Conservation (phyloP, 1,140 invertebrate species). For the Sinonovacula constricta region DNA sequence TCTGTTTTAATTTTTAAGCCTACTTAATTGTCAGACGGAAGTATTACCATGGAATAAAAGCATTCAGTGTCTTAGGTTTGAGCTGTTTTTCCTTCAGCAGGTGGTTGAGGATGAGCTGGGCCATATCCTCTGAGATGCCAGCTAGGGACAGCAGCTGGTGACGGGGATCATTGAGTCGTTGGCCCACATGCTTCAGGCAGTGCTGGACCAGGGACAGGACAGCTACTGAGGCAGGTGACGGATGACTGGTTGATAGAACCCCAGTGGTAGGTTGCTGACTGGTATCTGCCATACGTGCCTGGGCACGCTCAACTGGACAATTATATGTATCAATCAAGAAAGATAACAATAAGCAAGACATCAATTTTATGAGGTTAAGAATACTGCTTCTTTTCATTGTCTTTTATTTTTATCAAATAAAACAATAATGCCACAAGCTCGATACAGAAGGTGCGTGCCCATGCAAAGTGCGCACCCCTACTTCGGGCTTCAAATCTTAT, state of each 20-base stretch:
- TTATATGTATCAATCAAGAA: too few species aligned
- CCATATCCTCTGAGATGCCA: slow-evolving; percentile 67
- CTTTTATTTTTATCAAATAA: too few species aligned
- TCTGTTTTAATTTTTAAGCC: too few species aligned
- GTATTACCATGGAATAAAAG: slow-evolving; percentile 73
- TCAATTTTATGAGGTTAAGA: too few species aligned
- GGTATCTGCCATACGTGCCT: slow-evolving; percentile 58
- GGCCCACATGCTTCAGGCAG: slow-evolving; percentile 61
- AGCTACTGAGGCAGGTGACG: not conserved
- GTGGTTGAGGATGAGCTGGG: slow-evolving; percentile 64
- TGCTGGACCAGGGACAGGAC: slow-evolving; percentile 54
- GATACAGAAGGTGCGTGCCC: too few species aligned
- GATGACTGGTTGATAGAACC: slow-evolving; percentile 21
- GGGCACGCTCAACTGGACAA: slow-evolving; percentile 68
- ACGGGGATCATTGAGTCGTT: slow-evolving; percentile 63
- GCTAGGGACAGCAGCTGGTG: slow-evolving; percentile 61
- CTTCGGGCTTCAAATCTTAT: too few species aligned
- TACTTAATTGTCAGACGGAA: too few species aligned
- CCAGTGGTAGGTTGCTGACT: not conserved
- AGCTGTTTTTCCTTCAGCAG: slow-evolving; percentile 70
- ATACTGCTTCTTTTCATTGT: too few species aligned
- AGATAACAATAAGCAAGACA: too few species aligned
- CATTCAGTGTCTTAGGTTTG: slow-evolving; percentile 66
- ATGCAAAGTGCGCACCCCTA: too few species aligned
- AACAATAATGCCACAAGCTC: too few species aligned